Base-by-base conservation (phyloP, 2,888 invertebrate species). In the Acronicta psi region DNA sequence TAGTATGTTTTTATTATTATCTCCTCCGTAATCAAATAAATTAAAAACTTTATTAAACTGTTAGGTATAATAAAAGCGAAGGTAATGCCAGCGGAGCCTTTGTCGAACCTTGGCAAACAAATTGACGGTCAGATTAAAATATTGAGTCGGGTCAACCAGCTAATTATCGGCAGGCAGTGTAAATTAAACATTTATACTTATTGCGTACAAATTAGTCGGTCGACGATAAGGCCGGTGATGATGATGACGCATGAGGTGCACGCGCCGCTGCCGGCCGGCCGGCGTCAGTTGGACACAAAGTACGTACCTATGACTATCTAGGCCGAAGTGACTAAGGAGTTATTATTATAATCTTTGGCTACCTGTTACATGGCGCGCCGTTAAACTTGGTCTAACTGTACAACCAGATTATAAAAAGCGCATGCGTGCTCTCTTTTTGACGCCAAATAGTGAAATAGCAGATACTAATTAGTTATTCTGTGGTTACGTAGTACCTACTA, bases 331-430 rank as follows among this genome's bases (percentile, higher is more conserved):
- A 62, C 70, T 68, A 54, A 70, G 66, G 69, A 73, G 64, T 75
- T 73, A 79, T 82, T 84, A 82, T 79, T 77, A 76, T 85, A 85
- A 82, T 77, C 78, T 77, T 75, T 58, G 75, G 71, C 79, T 80
- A 81, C 81, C 81, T 81, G 81, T 80, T 80, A 79, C 77, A 77
- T 66, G 65, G 62, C 68, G 65, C 75, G 68, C 73, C 77, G 77
- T 80, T 75, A 74, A 74, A 77, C 70, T 70, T 52, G 65, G 59
- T 40, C 53, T 87, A 86, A 86, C 86, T 85, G 85, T 82, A 69
- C 72, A 76, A 65, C 78, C 79, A 77, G 83, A 77, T 85, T 81
- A 71, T 76, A 75, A 77, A 77, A 82, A 79, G 82, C 75, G 74
- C 80, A 80, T 80, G 79, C 82, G 80, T 82, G 74, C 55, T 64